These are phyloP conservation scores for Copidosoma floridanum DNA, from an alignment of 1,140 invertebrate genomes.

Conservation along the genomic window DNA sequence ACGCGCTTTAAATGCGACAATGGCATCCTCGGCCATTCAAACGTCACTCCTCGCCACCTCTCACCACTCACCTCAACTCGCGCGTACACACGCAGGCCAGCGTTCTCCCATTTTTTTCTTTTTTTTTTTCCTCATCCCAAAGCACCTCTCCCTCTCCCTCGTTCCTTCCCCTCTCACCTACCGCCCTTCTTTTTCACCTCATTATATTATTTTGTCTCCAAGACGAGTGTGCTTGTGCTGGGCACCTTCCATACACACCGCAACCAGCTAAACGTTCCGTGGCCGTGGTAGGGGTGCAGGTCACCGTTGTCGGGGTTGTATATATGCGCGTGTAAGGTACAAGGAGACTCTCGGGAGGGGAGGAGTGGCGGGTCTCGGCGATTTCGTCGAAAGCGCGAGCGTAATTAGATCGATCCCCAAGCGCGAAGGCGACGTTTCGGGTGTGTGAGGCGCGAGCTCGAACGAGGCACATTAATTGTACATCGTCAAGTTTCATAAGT, in stretches of 20 bases:
- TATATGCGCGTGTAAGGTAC: no score
- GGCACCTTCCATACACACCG: no score
- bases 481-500: no score
- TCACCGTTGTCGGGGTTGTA: no score
- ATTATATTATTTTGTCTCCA: slow-evolving; percentile 8
- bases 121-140: no score
- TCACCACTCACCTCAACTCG: slow-evolving; percentile 32
- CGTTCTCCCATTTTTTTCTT: not conserved
- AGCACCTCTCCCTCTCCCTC: slow-evolving; percentile 1
- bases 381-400: slow-evolving; percentile 23
- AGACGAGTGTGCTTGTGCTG: no score
- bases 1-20: no score
- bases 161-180: not conserved
- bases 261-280: no score
- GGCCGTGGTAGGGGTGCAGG: no score
- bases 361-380: not conserved
- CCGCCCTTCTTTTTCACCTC: not conserved
- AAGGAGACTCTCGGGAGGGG: not conserved
- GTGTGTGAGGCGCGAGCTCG: not conserved
- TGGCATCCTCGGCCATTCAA: slow-evolving; percentile 49
- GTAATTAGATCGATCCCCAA: slow-evolving; percentile 36
- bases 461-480: no score
- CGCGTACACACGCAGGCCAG: not conserved
- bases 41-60: slow-evolving; percentile 56
- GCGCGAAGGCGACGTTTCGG: not conserved